Evolutionary conservation across 2,888 invertebrate genomes (phyloP).

Genomic region (Cryptosula pallasiana): DNA sequence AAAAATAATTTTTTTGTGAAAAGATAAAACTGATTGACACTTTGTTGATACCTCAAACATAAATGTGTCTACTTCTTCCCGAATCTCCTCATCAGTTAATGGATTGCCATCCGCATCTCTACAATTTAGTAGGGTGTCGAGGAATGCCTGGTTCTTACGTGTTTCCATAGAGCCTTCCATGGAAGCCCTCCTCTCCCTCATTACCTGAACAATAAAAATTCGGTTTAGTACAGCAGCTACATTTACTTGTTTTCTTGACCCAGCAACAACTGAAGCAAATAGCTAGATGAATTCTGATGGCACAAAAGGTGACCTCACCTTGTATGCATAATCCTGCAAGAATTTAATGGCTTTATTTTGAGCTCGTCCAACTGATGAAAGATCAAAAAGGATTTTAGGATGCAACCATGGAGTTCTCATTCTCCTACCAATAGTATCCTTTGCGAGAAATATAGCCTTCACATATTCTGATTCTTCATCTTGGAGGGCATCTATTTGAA

Average conservation of each 20-base stretch:
- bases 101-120: slow-evolving; percentile 56
- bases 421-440: not conserved
- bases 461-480: slow-evolving; percentile 21
- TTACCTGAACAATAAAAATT: no score
- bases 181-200: not conserved
- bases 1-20: no score
- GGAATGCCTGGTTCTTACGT: not conserved
- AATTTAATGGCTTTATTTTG: not conserved
- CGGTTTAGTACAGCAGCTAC: no score
- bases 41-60: slow-evolving; percentile 61
- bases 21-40: no score
- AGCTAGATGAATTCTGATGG: no score
- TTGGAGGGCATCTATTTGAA: slow-evolving; percentile 24
- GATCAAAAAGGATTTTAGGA: not conserved
- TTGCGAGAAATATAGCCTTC: slow-evolving; percentile 1
- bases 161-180: not conserved
- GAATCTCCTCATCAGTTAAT: slow-evolving; percentile 53
- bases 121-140: not conserved
- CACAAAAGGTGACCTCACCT: no score
- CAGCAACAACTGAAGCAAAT: no score
- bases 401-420: not conserved
- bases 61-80: slow-evolving; percentile 58
- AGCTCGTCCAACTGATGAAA: not conserved
- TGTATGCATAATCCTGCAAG: not conserved
- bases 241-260: no score